Percentiles rank a stretch among this genome's conserved stretches.
Conservation (phyloP, 2,113 vertebrate species). For the Tachycineta bicolor region DNA sequence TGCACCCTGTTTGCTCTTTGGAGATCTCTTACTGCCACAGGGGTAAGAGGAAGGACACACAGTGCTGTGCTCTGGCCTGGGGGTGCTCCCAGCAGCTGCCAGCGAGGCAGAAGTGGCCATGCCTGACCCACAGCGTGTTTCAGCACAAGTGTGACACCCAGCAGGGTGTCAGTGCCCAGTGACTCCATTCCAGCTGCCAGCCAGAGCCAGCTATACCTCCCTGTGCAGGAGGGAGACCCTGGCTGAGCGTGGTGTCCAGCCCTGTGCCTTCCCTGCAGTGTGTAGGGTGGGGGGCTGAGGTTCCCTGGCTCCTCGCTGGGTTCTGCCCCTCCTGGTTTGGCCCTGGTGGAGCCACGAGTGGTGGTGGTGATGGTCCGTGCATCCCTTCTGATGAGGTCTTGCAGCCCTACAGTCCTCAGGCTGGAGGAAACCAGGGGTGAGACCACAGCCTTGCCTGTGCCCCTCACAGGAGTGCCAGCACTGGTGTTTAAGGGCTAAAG, state of each 20-base stretch:
- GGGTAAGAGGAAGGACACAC: background rate
- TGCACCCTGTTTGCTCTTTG: background rate
- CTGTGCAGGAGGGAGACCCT: background rate
- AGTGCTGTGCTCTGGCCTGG: rapidly evolving
- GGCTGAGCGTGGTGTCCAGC: background rate
- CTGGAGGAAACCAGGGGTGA: background rate
- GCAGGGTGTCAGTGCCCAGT: rapidly evolving
- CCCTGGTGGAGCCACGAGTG: background rate
- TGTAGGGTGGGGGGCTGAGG: background rate
- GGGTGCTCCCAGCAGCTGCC: background rate
- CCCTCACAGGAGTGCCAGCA: background rate
- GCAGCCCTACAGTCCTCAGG: background rate
- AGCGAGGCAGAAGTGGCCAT: background rate
- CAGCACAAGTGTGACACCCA: background rate
- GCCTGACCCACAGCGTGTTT: rapidly evolving
- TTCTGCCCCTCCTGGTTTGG: background rate
- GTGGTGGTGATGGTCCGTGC: background rate
- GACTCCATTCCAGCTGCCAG: background rate
- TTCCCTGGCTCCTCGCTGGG: background rate
- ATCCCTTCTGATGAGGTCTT: background rate
- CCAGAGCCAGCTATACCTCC: background rate
- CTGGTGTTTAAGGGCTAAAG: background rate
- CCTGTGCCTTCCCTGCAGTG: background rate
- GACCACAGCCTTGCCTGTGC: background rate
- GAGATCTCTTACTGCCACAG: background rate